Base-by-base conservation (phyloP, 2,113 vertebrate genomes). In the Eubucco bourcierii region DNA sequence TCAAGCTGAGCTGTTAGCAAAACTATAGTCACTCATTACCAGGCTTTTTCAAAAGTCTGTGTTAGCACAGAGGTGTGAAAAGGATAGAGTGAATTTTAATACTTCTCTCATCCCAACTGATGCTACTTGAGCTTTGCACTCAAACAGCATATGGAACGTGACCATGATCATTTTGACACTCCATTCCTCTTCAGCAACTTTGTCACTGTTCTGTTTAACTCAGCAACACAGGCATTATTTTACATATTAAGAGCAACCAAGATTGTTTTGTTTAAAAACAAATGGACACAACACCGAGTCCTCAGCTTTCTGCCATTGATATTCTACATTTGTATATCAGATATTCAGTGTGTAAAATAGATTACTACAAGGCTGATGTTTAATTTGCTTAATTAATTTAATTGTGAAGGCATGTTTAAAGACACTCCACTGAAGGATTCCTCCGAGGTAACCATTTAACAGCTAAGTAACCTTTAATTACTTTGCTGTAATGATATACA, bases 391-490 rank as follows among this genome's bases (percentile, higher is more conserved):
- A 91, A 83, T 85, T 95, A 70, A 95, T 90, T 83, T 89, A 24
- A 88, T 52, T 81, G 56, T 80, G 50, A 85, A 95, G 63, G 61
- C 58, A 90, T 79, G 65, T 65, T 80, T 95, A 78, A 95, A 96
- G 50, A 71, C 46, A 52, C 15, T 12, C 83, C 83, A 80, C 46
- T 87, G 80, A 94, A 76, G 71, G 44, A 91, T 94, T 94, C 88
- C 66, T 90, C 84, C 75, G 93, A 96, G 58, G 66, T 94, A 95
- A 93, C 47, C 29, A 75, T 91, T 95, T 92, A 96, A 94, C 10
- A 92, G 60, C 93, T 70, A 92, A 92, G 34, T 80, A 95, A 84
- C 50, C 87, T 95, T 96, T 67, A 97, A 88, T 94, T 94, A 95
- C 80, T 94, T 94, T 58, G 39, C 53, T 46, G n/a, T 87, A 96